Base-by-base conservation (phyloP, 2,888 invertebrate genomes). In the Ornithoptera alexandrae region DNA sequence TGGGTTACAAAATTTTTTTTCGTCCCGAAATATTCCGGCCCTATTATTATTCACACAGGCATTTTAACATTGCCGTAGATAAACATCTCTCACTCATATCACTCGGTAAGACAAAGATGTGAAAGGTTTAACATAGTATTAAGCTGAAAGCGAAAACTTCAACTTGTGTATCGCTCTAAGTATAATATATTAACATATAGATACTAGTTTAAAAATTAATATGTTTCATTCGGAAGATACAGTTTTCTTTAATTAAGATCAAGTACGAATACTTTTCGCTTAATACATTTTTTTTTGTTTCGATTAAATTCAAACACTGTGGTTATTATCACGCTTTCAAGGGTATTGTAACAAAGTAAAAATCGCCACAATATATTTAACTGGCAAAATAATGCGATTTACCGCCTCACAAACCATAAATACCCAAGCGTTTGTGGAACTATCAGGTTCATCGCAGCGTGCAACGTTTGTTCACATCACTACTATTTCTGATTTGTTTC, bases 381-480 rank as follows among this genome's bases (percentile, higher is more conserved):
- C 82, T 84, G 81, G 81, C 83, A 79, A 81, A 80, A 84, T 87
- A 87, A 88, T 86, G 75, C 83, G 85, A 87, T 87, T 86, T 86
- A 75, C 77, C 79, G 85, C 82, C 79, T 79, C 80, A 74, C 69
- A 59, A 74, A 70, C 59, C 70, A 69, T 73, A 65, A 78, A 77
- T 76, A 73, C 68, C 67, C 74, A 64, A 50, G 75, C 73, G 73
- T 70, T 71, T 67, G 76, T 74, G 71, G 74, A 73, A 76, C 78
- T 75, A 71, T 75, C 73, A 70, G 69, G 74, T 72, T 70, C 74
- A 74, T 73, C 73, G 73, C 74, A 71, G 73, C 74, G 71, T 72
- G 72, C 65, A 63, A 18, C 70, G 66, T 65, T 56, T 56, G 58
- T 64, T 63, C 59, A 67, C 63, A 59, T 67, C 70, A 57, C 67